Percentiles rank a stretch among this genome's conserved stretches.
Evolutionary conservation across 1,140 invertebrate species (phyloP).

Genomic region (Choristoneura fumiferana): DNA sequence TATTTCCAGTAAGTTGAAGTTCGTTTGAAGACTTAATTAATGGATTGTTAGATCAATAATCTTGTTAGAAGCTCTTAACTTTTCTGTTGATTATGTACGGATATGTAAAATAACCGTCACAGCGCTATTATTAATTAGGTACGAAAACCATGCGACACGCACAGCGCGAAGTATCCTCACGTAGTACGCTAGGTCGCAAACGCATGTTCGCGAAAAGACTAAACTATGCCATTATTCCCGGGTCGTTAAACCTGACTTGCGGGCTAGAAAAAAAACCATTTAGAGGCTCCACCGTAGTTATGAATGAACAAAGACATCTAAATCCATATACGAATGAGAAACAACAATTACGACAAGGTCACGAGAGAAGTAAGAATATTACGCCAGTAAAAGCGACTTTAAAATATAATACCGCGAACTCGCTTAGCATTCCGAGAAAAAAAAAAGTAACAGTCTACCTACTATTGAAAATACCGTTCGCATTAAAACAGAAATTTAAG

Average conservation of each 20-base stretch:
- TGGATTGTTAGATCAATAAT: too few species aligned
- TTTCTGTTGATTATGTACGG: too few species aligned
- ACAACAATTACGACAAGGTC: conserved; percentile 15
- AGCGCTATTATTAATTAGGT: too few species aligned
- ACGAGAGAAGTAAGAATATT: not conserved
- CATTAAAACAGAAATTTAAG: too few species aligned
- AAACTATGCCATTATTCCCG: conserved; percentile 5
- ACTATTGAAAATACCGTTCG: too few species aligned
- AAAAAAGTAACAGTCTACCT: too few species aligned
- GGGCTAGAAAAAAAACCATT: conserved; percentile 8
- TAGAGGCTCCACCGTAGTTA: not conserved
- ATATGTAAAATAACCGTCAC: too few species aligned
- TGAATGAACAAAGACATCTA: conserved; percentile 10
- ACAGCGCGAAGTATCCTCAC: not conserved
- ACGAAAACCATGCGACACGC: too few species aligned
- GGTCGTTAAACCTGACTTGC: conserved; percentile 5
- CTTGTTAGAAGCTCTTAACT: too few species aligned
- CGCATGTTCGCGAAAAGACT: not conserved
- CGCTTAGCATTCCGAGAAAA: too few species aligned
- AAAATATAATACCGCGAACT: not conserved
- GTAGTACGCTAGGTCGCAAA: not conserved
- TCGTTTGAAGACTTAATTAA: too few species aligned
- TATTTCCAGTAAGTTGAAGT: too few species aligned
- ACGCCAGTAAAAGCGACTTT: not conserved
- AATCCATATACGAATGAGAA: conserved; percentile 3